These are phyloP conservation scores for Copidosoma floridanum DNA, from an alignment of 1,140 invertebrate genomes.

Conservation along the genomic window DNA sequence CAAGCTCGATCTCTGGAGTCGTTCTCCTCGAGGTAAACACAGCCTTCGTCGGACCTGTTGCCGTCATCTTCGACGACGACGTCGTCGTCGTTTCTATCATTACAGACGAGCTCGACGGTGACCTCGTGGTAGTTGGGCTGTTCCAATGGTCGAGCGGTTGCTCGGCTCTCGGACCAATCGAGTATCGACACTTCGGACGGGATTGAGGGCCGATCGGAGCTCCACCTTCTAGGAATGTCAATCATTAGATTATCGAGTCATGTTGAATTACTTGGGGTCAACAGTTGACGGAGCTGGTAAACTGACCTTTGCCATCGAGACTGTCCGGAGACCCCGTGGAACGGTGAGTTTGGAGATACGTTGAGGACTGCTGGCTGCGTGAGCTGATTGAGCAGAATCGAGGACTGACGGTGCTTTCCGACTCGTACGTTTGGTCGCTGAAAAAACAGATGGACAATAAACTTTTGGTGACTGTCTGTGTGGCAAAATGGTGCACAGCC, in stretches of 20 bases:
- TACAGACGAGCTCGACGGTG: slow-evolving; percentile 23
- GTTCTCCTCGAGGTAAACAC: slow-evolving; percentile 17
- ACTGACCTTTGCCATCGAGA: slow-evolving; percentile 12
- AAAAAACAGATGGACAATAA: no score
- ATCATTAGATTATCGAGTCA: no score
- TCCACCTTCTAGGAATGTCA: slow-evolving; percentile 11
- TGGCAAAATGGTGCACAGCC: no score
- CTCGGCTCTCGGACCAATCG: not conserved
- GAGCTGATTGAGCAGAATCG: slow-evolving; percentile 34
- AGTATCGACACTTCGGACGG: slow-evolving; percentile 7
- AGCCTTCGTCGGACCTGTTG: slow-evolving; percentile 15
- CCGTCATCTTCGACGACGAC: not conserved
- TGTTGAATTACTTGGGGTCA: no score
- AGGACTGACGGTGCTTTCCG: no score
- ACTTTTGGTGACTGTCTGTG: no score
- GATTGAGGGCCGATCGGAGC: not conserved
- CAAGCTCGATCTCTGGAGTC: not conserved
- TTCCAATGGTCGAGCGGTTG: not conserved
- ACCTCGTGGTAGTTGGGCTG: slow-evolving; percentile 5
- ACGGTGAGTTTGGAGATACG: slow-evolving; percentile 45
- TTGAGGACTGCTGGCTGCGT: slow-evolving; percentile 30
- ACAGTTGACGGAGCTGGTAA: no score
- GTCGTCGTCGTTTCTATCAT: no score
- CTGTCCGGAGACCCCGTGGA: slow-evolving; percentile 39
- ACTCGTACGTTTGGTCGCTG: slow-evolving; percentile 17